Evolutionary conservation across 2,888 invertebrate genomes (phyloP).

Genomic region (Dastarcus helophoroides): DNA sequence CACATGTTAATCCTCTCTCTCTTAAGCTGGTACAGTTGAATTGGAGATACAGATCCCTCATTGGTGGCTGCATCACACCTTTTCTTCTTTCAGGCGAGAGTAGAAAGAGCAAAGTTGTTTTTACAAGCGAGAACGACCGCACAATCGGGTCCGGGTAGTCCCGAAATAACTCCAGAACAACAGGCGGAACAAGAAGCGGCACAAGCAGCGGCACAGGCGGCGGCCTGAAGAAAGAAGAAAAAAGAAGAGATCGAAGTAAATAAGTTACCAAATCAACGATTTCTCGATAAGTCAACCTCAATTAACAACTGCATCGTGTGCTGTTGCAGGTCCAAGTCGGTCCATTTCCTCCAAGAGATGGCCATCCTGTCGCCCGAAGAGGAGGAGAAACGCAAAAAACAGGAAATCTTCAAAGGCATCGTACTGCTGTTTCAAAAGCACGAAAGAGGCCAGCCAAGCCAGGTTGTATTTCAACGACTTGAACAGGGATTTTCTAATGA

Average conservation of each 20-base stretch:
- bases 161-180: constrained; percentile 32
- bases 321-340: neutral
- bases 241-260: constrained; percentile 16
- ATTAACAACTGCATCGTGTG: neutral
- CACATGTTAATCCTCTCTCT: no score
- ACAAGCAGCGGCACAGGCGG: constrained; percentile 25
- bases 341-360: constrained; percentile 10
- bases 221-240: constrained; percentile 13
- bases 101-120: no score
- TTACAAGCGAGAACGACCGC: no score
- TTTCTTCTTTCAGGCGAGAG: no score
- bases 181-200: constrained; percentile 32
- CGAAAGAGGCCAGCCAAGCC: constrained; percentile 38
- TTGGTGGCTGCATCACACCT: no score
- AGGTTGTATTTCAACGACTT: constrained; percentile 27
- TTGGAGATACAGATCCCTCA: no score
- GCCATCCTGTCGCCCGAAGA: constrained; percentile 22
- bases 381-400: constrained; percentile 18
- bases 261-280: neutral
- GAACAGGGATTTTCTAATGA: constrained; percentile 5
- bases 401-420: constrained; percentile 22
- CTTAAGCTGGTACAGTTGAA: no score
- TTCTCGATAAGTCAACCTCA: neutral
- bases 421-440: constrained; percentile 37
- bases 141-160: constrained; percentile 28